phyloP scores from a whole-genome alignment of 2,797 vertebrate genomes.

The Staurois parvus region DNA sequence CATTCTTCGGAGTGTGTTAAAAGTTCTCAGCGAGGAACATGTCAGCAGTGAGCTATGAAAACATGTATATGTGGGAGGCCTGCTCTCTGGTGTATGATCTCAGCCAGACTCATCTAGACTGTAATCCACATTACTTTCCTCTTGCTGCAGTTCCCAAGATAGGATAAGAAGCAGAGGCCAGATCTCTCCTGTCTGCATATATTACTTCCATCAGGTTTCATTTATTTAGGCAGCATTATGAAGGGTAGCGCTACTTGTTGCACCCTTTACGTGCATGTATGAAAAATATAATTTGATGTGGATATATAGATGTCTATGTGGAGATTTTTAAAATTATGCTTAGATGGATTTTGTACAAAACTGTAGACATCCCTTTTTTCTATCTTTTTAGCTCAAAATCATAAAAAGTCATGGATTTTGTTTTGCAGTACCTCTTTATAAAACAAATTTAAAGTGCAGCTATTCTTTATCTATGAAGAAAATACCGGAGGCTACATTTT shows the following conservation, averaged over 20 bases:
- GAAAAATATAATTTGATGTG: neutral
- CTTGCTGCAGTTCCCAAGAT: conserved; percentile 48
- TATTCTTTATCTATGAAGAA: too few relatives aligned
- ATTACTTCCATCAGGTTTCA: conserved; percentile 29
- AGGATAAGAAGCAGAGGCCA: neutral
- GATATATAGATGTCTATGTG: neutral
- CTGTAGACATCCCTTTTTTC: too few relatives aligned
- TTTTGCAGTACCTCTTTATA: too few relatives aligned
- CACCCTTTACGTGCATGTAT: neutral
- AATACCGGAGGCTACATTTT: too few relatives aligned
- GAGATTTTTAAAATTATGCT: neutral
- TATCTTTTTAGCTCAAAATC: too few relatives aligned
- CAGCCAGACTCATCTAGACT: conserved; percentile 39
- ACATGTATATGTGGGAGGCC: conserved; percentile 53
- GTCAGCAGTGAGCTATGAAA: conserved; percentile 53
- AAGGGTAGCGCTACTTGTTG: neutral
- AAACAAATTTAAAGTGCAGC: too few relatives aligned
- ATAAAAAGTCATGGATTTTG: too few relatives aligned
- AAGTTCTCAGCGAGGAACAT: conserved; percentile 44
- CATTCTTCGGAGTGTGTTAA: conserved; percentile 40
- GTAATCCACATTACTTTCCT: conserved; percentile 56
- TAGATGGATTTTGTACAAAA: neutral
- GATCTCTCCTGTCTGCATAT: conserved; percentile 14
- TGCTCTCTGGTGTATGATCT: conserved; percentile 48
- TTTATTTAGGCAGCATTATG: conserved; percentile 9